Evolutionary conservation across 2,797 vertebrate species (phyloP).

Genomic region (Monodelphis domestica): DNA sequence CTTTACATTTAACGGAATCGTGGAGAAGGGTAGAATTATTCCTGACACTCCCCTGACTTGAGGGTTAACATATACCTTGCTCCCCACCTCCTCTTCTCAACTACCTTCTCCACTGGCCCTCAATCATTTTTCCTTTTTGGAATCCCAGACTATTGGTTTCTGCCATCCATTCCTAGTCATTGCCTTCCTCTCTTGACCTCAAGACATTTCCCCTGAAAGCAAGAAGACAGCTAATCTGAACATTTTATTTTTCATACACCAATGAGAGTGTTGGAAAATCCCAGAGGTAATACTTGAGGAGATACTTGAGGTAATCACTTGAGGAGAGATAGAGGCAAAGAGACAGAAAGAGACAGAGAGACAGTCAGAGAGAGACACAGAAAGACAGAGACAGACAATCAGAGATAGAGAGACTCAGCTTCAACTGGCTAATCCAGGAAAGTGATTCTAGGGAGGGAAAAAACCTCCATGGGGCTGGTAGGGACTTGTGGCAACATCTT

Average conservation of each 20-base stretch:
- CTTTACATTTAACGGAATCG: not conserved
- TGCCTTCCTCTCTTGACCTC: not conserved
- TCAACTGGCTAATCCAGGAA: not conserved
- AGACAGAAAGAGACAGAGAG: too few relatives aligned
- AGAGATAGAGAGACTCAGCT: not conserved
- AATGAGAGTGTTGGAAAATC: not conserved
- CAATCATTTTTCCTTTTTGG: not conserved
- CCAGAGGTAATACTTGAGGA: too few relatives aligned
- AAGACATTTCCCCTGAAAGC: not conserved
- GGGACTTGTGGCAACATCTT: not conserved
- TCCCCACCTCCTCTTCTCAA: not conserved
- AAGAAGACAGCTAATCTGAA: not conserved
- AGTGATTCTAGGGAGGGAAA: not conserved
- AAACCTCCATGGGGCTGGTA: not conserved
- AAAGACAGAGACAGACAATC: too few relatives aligned
- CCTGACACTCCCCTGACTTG: not conserved
- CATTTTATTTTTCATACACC: not conserved
- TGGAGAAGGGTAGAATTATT: not conserved
- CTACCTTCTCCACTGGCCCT: rapidly evolving
- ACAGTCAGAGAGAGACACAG: too few relatives aligned
- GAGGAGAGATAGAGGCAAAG: too few relatives aligned
- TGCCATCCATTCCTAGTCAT: not conserved
- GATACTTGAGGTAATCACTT: too few relatives aligned
- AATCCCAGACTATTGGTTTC: not conserved
- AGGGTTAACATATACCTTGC: not conserved